Base-by-base conservation (phyloP, 2,888 invertebrate species). In the Scrobipalpa atriplicella region DNA sequence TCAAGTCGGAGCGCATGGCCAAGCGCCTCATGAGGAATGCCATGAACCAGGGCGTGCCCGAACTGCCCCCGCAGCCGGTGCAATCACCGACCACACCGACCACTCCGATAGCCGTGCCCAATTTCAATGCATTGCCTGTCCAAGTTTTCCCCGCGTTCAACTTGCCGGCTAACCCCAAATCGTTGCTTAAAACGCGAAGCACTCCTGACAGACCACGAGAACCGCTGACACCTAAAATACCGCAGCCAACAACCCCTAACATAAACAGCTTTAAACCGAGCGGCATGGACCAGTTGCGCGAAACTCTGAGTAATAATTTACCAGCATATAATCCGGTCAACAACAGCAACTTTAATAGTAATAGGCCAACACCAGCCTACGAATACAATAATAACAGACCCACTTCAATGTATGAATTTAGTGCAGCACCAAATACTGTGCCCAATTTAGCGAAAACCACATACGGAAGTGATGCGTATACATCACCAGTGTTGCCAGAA, bases 1-100 rank as follows among this genome's bases (percentile, higher is more conserved):
- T 98, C 72, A 95, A 96, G 77, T 98, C 98, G 63, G 98, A 98
- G 70, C 94, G 97, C 71, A 98, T 98, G 97, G 97, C 96, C 21
- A 94, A 96, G 78, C 93, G 98, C 61, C 80, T 94, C 66, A 92
- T 93, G 92, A 84, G 88, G 70, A 93, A 93, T 76, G 93, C 93
- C 10, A 92, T 93, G 93, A 89, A 88, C 72, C 96, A 96, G 80
- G 97, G 97, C 13, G 95, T 96, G 54, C 94, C 95, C 43, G 95
- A 95, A 68, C 85, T 87, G 56, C 94, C 95, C 2, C 93, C 91
- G 73, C 92, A 93, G 62, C 86, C 92, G 43, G 76, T 93, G 58
- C 89, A 92, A 67, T 87, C 93, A 13, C 90, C 93, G 13, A 79
- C 94, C 36, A 90, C 93, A 54, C 90, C 94, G 1, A 76, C 94